Evolutionary conservation across 1,140 invertebrate genomes (phyloP).

Genomic region (Achroia grisella): DNA sequence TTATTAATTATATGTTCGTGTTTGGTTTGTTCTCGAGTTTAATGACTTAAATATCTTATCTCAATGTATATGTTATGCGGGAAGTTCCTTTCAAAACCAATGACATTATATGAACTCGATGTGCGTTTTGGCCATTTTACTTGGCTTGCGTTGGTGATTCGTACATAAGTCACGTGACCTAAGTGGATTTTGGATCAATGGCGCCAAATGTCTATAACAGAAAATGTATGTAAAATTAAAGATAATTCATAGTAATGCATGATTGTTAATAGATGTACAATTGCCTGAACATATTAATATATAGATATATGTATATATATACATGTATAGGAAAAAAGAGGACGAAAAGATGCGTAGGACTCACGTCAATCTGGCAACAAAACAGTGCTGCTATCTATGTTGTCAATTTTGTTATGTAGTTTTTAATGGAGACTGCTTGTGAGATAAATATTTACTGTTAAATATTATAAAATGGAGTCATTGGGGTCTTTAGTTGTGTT

Average conservation of each 20-base stretch:
- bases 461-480: slow-evolving; percentile 36
- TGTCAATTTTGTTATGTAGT: slow-evolving; percentile 71
- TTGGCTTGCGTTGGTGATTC: slow-evolving; percentile 72
- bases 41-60: slow-evolving; percentile 37
- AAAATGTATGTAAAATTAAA: slow-evolving; percentile 64
- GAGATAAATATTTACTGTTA: slow-evolving; percentile 70
- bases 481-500: slow-evolving; percentile 14
- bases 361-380: slow-evolving; percentile 71
- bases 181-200: slow-evolving; percentile 72
- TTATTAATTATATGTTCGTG: slow-evolving; percentile 58
- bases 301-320: slow-evolving; percentile 32
- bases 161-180: slow-evolving; percentile 72
- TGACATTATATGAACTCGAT: slow-evolving; percentile 70
- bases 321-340: slow-evolving; percentile 37
- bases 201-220: slow-evolving; percentile 70
- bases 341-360: slow-evolving; percentile 62
- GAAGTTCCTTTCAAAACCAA: slow-evolving; percentile 61
- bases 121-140: slow-evolving; percentile 72
- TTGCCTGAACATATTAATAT: slow-evolving; percentile 13
- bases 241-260: slow-evolving; percentile 38
- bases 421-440: slow-evolving; percentile 60
- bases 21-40: slow-evolving; percentile 31
- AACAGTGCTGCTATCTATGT: slow-evolving; percentile 73
- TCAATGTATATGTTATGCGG: slow-evolving; percentile 59
- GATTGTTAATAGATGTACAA: slow-evolving; percentile 29